These are phyloP conservation scores for Selene dorsalis DNA, from an alignment of 2,797 vertebrate genomes.

Conservation along the genomic window DNA sequence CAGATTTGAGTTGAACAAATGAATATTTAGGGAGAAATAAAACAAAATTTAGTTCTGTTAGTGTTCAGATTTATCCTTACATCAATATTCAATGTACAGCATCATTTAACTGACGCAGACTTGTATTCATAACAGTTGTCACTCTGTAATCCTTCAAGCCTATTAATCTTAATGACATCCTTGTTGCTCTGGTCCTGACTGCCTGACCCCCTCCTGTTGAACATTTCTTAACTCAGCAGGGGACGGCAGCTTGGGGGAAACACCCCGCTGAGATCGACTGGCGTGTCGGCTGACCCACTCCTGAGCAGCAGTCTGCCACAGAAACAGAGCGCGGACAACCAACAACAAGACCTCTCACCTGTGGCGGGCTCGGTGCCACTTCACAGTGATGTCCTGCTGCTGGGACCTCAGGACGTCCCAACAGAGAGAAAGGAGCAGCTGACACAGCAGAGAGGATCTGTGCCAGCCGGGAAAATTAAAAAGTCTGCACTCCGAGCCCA, in stretches of 20 bases:
- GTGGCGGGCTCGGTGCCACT: conserved; percentile 4
- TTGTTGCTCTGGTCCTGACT: conserved; percentile 28
- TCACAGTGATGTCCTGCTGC: not conserved
- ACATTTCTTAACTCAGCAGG: conserved; percentile 72
- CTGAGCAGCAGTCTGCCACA: conserved; percentile 27
- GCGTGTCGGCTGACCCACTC: conserved; percentile 28
- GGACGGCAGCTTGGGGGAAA: conserved; percentile 40
- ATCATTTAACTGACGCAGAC: conserved; percentile 17
- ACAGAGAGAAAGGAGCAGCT: not conserved
- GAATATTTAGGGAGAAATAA: not conserved
- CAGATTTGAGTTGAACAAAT: not conserved
- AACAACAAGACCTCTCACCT: conserved; percentile 38
- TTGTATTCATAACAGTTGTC: conserved; percentile 15
- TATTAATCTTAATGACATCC: conserved; percentile 55
- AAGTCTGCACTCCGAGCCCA: conserved; percentile 39
- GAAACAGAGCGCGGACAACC: conserved; percentile 36
- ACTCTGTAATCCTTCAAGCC: conserved; percentile 47
- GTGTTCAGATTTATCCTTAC: not conserved
- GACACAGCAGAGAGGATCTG: not conserved
- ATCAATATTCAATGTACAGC: not conserved
- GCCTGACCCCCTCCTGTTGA: conserved; percentile 38
- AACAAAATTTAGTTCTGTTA: not conserved
- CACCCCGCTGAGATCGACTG: conserved; percentile 58
- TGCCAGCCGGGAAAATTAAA: not conserved
- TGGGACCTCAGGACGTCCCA: conserved; percentile 20